These are phyloP conservation scores for Trachelipus rathkii DNA, from an alignment of 1,140 invertebrate species.

Conservation along the genomic window DNA sequence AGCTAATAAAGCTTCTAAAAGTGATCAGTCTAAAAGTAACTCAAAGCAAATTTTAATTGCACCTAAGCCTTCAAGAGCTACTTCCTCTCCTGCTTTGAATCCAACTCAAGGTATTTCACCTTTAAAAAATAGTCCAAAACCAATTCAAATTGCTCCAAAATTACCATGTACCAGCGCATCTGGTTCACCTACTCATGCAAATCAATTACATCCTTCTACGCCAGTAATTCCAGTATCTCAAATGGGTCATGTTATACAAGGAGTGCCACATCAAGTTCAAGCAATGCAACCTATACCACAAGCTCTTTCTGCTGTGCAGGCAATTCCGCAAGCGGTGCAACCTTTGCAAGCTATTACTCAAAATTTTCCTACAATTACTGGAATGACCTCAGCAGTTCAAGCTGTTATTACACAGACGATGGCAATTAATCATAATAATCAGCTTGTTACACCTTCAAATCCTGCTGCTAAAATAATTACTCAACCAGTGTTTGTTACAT, in stretches of 20 bases:
- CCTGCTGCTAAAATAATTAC: conserved; percentile 34
- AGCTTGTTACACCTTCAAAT: conserved; percentile 33
- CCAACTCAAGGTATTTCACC: conserved; percentile 26
- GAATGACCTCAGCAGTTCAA: conserved; percentile 26
- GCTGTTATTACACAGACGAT: conserved; percentile 35
- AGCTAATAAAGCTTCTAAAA: conserved; percentile 20
- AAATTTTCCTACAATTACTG: not conserved
- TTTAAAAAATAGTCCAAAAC: conserved; percentile 34
- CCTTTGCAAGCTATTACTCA: conserved; percentile 21
- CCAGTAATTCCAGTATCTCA: conserved; percentile 31
- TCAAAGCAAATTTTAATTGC: conserved; percentile 42
- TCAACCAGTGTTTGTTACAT: conserved; percentile 38
- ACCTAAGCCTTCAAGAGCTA: conserved; percentile 35
- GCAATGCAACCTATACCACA: conserved; percentile 37
- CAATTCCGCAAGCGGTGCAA: conserved; percentile 37
- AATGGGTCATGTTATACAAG: conserved; percentile 35
- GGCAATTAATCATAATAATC: conserved; percentile 20
- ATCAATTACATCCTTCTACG: conserved; percentile 16
- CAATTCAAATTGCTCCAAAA: conserved; percentile 45
- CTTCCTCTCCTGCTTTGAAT: conserved; percentile 16
- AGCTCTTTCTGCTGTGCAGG: conserved; percentile 36
- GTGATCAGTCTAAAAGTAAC: conserved; percentile 27
- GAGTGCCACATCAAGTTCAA: conserved; percentile 33
- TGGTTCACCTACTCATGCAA: conserved; percentile 26
- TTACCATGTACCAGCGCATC: conserved; percentile 24